phyloP scores from a whole-genome alignment of 1,140 invertebrate species.

The Bemisia tabaci region DNA sequence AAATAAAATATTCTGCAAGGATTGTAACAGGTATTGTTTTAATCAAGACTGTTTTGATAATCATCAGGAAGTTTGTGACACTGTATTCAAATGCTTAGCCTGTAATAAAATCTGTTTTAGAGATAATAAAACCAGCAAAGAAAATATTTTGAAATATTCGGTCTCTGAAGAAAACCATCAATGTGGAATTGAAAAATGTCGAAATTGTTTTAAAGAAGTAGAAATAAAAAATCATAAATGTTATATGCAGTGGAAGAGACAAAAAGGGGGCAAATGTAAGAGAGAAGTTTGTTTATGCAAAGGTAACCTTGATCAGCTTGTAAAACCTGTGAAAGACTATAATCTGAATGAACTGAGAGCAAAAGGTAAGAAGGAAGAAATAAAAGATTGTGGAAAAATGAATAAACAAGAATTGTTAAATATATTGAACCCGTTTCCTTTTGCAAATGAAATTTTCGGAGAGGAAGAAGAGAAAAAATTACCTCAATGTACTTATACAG shows the following conservation, averaged over 20 bases:
- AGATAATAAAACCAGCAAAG: not conserved
- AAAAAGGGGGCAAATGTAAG: constrained; percentile 8
- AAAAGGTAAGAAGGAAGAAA: constrained; percentile 7
- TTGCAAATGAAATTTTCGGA: constrained; percentile 6
- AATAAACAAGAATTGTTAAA: constrained; percentile 10
- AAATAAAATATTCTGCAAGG: not conserved
- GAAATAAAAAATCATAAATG: constrained; percentile 5
- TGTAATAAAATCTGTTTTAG: constrained; percentile 1
- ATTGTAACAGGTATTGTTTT: constrained; percentile 6
- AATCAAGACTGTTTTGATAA: constrained; percentile 1
- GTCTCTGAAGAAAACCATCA: not conserved
- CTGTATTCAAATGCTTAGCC: constrained; percentile 1
- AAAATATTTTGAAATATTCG: not conserved
- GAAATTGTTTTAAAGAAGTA: constrained; percentile 5
- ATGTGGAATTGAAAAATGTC: constrained; percentile 8
- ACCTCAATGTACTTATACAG: constrained; percentile 7
- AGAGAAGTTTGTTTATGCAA: constrained; percentile 2
- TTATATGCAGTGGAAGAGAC: not conserved
- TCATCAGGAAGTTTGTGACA: not conserved
- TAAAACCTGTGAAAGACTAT: constrained; percentile 9
- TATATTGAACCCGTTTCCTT: constrained; percentile 4
- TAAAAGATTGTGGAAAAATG: constrained; percentile 1
- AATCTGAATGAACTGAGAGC: constrained; percentile 4
- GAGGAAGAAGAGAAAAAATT: not conserved
- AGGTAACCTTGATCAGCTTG: constrained; percentile 3